Conservation (phyloP, 2,113 vertebrate species). For the Miniopterus natalensis region DNA sequence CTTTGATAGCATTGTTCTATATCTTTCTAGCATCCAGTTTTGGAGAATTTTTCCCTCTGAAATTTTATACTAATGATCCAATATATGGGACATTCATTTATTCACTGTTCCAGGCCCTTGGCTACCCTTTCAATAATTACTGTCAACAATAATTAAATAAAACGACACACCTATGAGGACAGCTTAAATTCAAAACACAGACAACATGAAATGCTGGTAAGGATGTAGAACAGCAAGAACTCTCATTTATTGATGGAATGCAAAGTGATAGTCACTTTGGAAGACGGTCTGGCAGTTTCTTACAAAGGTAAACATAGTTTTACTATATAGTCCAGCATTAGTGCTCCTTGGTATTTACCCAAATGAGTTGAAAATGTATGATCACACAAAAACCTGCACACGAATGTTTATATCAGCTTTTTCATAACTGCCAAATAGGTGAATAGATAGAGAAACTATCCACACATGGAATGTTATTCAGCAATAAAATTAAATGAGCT, state of each 20-base stretch:
- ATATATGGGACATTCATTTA: not conserved
- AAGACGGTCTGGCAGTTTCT: not conserved
- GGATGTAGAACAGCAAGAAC: not conserved
- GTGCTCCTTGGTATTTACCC: not conserved
- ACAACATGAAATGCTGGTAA: not conserved
- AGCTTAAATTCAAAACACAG: not conserved
- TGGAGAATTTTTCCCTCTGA: not conserved
- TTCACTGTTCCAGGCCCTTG: not conserved
- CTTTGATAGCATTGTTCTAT: not conserved
- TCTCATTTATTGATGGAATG: not conserved
- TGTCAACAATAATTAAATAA: not conserved
- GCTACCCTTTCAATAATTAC: not conserved
- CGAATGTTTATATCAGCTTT: not conserved
- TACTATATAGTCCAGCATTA: not conserved
- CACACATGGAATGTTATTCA: not conserved
- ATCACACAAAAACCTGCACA: not conserved
- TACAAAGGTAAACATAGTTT: not conserved
- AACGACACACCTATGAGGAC: not conserved
- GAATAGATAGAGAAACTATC: not conserved
- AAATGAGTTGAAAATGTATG: not conserved
- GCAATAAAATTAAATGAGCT: not conserved
- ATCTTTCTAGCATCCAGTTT: not conserved
- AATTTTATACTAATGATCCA: not conserved
- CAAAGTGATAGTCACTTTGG: not conserved
- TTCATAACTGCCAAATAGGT: not conserved